A percentile compares a stretch with the other conserved stretches of the same genome.
phyloP scores from a whole-genome alignment of 2,113 vertebrate genomes.

The Alouatta palliata region DNA sequence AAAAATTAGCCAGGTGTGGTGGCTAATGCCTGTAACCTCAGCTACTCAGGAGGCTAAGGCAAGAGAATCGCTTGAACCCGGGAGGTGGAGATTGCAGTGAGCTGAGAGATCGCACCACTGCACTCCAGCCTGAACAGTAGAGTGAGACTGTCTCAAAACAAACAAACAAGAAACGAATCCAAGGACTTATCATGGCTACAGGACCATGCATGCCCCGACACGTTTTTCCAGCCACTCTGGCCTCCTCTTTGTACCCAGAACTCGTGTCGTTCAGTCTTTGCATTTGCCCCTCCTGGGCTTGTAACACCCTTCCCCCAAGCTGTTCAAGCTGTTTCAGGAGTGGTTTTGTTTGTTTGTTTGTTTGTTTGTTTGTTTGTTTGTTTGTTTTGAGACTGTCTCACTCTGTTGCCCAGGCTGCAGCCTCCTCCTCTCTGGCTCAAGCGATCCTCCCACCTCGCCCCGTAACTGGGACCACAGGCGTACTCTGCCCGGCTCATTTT shows the following conservation, averaged over 20 bases:
- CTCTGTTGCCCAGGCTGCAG: no score
- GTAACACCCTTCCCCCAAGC: neutral
- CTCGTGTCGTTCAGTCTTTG: neutral
- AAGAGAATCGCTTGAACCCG: neutral
- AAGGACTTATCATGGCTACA: neutral
- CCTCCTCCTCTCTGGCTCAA: no score
- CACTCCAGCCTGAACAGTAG: neutral
- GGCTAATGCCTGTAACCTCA: neutral
- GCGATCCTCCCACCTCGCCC: no score
- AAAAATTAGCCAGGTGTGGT: neutral
- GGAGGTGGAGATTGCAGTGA: neutral
- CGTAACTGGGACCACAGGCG: no score
- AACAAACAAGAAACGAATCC: neutral
- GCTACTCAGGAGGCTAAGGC: neutral
- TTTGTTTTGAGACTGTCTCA: no score
- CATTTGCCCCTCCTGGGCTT: neutral
- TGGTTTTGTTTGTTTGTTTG: neutral
- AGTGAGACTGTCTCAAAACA: neutral
- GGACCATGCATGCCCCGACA: rapidly evolving
- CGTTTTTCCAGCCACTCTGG: neutral
- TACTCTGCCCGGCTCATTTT: no score
- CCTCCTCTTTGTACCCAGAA: neutral
- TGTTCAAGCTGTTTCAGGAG: neutral
- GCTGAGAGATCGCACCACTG: neutral
- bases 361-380: neutral